These are phyloP conservation scores for Epinotia brunnichana DNA, from an alignment of 2,888 invertebrate species.

Conservation along the genomic window DNA sequence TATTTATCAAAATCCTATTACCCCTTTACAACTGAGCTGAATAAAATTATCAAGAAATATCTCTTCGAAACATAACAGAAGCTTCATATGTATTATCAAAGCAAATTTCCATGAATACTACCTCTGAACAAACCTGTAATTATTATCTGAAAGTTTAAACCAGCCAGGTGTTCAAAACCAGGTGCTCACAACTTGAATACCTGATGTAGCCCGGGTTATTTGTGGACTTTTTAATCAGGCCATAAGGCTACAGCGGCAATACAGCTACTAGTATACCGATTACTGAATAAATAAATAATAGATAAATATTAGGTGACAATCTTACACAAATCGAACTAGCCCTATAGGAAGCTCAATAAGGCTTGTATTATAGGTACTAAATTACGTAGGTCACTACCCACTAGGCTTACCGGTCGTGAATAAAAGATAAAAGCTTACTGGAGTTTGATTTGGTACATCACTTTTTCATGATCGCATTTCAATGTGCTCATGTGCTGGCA, in stretches of 20 bases:
- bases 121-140: conserved; percentile 13
- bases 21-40: background rate
- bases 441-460: too few species aligned
- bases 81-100: background rate
- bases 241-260: background rate
- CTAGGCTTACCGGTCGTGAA: too few species aligned
- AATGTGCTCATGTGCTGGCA: too few species aligned
- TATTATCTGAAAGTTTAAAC: conserved; percentile 21
- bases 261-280: background rate
- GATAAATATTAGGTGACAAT: too few species aligned
- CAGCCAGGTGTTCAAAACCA: conserved; percentile 1
- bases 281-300: too few species aligned
- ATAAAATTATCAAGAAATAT: background rate
- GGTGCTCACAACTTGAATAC: conserved; percentile 8
- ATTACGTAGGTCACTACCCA: too few species aligned
- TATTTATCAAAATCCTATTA: background rate
- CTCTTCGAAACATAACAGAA: background rate
- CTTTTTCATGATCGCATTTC: too few species aligned
- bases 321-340: too few species aligned
- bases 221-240: conserved; percentile 12
- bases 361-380: too few species aligned
- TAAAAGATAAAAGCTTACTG: too few species aligned
- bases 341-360: too few species aligned
- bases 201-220: background rate
- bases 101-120: background rate